Conservation (phyloP, 2,888 invertebrate species). For the Tethea ocularis region DNA sequence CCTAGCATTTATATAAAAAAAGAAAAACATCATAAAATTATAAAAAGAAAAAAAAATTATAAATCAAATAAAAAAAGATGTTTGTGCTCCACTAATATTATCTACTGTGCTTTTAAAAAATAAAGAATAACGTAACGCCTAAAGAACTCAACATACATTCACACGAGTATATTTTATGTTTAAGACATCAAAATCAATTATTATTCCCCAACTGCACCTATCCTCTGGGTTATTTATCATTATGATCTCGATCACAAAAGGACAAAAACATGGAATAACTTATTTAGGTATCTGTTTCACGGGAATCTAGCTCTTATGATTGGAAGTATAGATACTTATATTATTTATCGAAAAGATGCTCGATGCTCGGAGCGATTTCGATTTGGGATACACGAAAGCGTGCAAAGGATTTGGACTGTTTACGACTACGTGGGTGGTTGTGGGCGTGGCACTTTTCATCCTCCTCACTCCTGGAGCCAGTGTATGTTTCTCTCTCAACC, state of each 20-base stretch:
- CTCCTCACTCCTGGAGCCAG: slow-evolving; percentile 40
- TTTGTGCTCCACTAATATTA: too few species aligned
- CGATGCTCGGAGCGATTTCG: slow-evolving; percentile 78
- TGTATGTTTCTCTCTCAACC: slow-evolving; percentile 54
- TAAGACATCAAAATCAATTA: slow-evolving; percentile 83
- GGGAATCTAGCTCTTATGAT: slow-evolving; percentile 57
- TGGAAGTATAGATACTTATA: slow-evolving; percentile 44
- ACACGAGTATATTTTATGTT: slow-evolving; percentile 68
- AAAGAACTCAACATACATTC: slow-evolving; percentile 40
- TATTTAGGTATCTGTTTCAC: slow-evolving; percentile 65
- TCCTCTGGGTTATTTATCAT: slow-evolving; percentile 81
- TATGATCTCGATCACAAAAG: slow-evolving; percentile 80
- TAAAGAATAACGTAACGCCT: slow-evolving; percentile 5
- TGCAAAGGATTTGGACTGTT: slow-evolving; percentile 83
- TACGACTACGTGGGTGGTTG: slow-evolving; percentile 83
- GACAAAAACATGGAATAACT: slow-evolving; percentile 76
- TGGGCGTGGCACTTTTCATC: slow-evolving; percentile 75
- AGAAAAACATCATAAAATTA: too few species aligned
- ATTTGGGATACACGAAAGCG: slow-evolving; percentile 83
- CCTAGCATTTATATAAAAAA: too few species aligned
- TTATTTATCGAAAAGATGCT: slow-evolving; percentile 43
- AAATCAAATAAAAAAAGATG: too few species aligned
- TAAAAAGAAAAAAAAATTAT: too few species aligned
- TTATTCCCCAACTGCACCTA: slow-evolving; percentile 77
- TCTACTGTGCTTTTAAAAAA: not conserved